Base-by-base conservation (phyloP, 2,113 vertebrate genomes). In the Salvelinus alpinus region DNA sequence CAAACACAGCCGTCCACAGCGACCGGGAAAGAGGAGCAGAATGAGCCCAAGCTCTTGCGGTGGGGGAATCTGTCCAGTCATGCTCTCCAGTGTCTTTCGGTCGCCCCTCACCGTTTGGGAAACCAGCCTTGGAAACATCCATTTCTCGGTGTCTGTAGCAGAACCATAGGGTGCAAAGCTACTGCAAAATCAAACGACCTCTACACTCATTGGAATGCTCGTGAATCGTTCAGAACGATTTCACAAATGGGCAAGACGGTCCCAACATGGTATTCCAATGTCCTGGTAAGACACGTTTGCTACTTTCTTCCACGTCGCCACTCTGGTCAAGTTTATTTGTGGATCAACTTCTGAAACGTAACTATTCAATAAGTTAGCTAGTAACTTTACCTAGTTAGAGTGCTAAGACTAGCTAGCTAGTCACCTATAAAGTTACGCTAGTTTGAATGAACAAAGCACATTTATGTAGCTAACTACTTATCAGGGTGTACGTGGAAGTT, bases 1-100 rank as follows among this genome's bases (percentile, higher is more conserved):
- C 95, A 68, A 93, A 96, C 11, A 95, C 93, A 16, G 95, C 95
- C 0, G 95, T 95, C 95, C 95, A 96, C 22, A 96, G 88, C 47
- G 93, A 93, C 14, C 89, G 90, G 20, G 86, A 94, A 79, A 89
- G 90, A 78, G 87, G 94, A 70, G 94, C 90, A 22, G 93, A 93
- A 80, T 94, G 90, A 82, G 93, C 91, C 88, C 95, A 94, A 47
- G 93, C 86, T 81, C 91, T 88, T 11, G 84, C 84, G 22, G 88
- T 76, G 71, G 89, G 87, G 47, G 87, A 74, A 34, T 92, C 92
- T 48, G 90, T 85, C 92, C 91, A 88, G 70, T 80, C 91, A 87
- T 89, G 88, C 5, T 90, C 92, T 82, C 75, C 86, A 48, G 80
- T 85, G 79, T 73, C 85, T 62, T 20, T 27, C 86, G 88, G 88